These are phyloP conservation scores for Halictus quadricinctus DNA, from an alignment of 2,888 invertebrate genomes.

Conservation along the genomic window DNA sequence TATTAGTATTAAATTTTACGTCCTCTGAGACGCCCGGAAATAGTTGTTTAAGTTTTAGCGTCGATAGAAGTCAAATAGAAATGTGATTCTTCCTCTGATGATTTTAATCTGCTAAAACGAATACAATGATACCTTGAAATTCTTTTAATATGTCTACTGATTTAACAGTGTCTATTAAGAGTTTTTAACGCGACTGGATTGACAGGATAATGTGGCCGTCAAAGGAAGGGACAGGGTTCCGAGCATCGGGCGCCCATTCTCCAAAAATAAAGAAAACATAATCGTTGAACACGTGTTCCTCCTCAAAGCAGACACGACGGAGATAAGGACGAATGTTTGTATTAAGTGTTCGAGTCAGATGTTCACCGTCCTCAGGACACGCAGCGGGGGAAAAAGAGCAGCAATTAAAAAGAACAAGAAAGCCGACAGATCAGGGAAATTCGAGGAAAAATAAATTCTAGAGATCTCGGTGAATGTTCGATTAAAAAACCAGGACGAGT, in stretches of 20 bases:
- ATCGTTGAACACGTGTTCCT: not conserved
- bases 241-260: not conserved
- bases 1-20: too few species aligned
- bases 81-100: too few species aligned
- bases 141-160: too few species aligned
- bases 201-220: not conserved
- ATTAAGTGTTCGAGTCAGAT: constrained; percentile 5
- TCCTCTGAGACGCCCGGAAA: too few species aligned
- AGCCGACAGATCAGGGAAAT: not conserved
- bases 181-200: too few species aligned
- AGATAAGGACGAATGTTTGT: constrained; percentile 11
- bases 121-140: too few species aligned
- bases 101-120: too few species aligned
- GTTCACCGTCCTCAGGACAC: not conserved
- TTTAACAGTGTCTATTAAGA: too few species aligned
- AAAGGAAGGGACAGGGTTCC: too few species aligned
- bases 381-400: not conserved
- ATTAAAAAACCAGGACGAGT: not conserved
- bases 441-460: not conserved
- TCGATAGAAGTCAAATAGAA: too few species aligned
- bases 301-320: not conserved
- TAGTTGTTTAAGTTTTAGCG: too few species aligned
- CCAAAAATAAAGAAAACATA: constrained; percentile 9
- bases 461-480: not conserved
- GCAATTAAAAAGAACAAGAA: not conserved